Evolutionary conservation across 2,888 invertebrate species (phyloP).

Genomic region (Drosophila anomelani): DNA sequence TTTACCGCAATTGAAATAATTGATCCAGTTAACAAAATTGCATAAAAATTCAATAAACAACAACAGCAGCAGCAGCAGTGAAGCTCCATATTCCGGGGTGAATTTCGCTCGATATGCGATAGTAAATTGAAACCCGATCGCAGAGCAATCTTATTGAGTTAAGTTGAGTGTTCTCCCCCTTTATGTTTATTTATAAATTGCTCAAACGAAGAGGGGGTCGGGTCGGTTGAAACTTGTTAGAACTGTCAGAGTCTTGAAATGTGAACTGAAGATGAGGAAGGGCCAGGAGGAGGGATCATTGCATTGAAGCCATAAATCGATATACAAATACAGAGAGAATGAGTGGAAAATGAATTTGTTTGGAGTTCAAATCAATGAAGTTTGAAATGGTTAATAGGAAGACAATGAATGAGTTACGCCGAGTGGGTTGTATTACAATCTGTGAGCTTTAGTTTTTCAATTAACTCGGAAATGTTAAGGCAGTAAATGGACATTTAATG

Average conservation of each 20-base stretch:
- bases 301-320: slow-evolving; percentile 17
- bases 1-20: slow-evolving; percentile 79
- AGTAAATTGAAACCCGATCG: slow-evolving; percentile 71
- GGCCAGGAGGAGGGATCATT: neutral
- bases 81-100: slow-evolving; percentile 6
- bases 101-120: slow-evolving; percentile 5
- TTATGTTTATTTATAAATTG: slow-evolving; percentile 49
- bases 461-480: neutral
- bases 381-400: neutral
- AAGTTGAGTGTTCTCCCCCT: slow-evolving; percentile 41
- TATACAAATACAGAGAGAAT: slow-evolving; percentile 1
- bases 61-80: slow-evolving; percentile 25
- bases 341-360: slow-evolving; percentile 5
- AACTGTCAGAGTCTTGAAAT: slow-evolving; percentile 36
- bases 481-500: too few relatives aligned
- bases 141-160: slow-evolving; percentile 68
- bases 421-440: neutral
- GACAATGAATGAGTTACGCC: neutral
- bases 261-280: neutral
- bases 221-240: slow-evolving; percentile 54
- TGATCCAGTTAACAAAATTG: slow-evolving; percentile 81
- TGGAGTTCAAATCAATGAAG: slow-evolving; percentile 7
- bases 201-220: slow-evolving; percentile 44
- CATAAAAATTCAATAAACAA: slow-evolving; percentile 76
- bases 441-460: neutral